These are phyloP conservation scores for Drosophila melanica DNA, from an alignment of 1,140 invertebrate species.

Conservation along the genomic window DNA sequence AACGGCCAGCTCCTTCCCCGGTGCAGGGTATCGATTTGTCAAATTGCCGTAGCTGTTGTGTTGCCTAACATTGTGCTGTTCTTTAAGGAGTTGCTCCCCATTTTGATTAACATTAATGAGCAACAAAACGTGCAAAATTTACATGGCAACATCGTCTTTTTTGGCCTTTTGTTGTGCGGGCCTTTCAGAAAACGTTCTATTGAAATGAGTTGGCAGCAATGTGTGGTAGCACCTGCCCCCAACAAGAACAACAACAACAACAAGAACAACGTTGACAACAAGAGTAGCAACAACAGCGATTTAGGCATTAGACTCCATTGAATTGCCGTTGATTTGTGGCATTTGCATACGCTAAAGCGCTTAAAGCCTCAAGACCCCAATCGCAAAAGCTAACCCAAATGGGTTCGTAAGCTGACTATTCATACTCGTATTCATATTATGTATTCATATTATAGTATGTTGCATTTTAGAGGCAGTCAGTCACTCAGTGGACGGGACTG, in stretches of 20 bases:
- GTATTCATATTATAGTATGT: constrained; percentile 62
- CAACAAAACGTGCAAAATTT: constrained; percentile 80
- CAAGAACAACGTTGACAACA: constrained; percentile 6
- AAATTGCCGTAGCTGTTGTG: not conserved
- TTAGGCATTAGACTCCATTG: constrained; percentile 76
- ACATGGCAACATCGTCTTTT: constrained; percentile 62
- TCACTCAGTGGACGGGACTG: constrained; percentile 19
- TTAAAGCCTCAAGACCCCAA: constrained; percentile 33
- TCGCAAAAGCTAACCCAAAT: constrained; percentile 19
- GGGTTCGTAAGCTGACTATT: constrained; percentile 15
- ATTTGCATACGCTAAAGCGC: constrained; percentile 48
- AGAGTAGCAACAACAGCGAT: constrained; percentile 61
- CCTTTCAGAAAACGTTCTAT: constrained; percentile 63
- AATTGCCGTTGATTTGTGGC: constrained; percentile 70
- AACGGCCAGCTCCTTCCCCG: not conserved
- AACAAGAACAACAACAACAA: constrained; percentile 5
- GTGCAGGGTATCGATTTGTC: constrained; percentile 5
- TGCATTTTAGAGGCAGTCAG: constrained; percentile 54
- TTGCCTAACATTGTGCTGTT: constrained; percentile 1
- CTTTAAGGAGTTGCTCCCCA: constrained; percentile 52
- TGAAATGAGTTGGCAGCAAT: constrained; percentile 62
- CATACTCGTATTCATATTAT: constrained; percentile 27
- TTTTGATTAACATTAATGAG: constrained; percentile 79
- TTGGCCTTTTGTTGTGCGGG: constrained; percentile 52
- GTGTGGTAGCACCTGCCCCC: constrained; percentile 43